Evolutionary conservation across 2,888 invertebrate species (phyloP).

Genomic region (Gandaritis pyraliata): DNA sequence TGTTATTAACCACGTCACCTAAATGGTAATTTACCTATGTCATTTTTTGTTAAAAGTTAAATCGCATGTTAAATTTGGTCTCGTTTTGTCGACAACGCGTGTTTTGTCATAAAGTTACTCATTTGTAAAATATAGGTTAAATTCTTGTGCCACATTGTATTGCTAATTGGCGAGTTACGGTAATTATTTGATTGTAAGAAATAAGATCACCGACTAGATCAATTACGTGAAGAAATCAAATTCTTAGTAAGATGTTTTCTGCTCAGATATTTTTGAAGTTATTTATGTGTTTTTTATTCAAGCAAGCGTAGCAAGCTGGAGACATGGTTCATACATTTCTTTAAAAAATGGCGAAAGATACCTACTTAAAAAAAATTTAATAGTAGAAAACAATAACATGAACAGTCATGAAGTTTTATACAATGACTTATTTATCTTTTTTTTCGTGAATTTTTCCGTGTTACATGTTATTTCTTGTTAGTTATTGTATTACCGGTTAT

Average conservation of each 20-base stretch:
- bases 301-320: background rate
- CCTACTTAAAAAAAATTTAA: too few species aligned
- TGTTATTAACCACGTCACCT: conserved; percentile 8
- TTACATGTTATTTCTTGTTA: too few species aligned
- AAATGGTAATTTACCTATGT: conserved; percentile 19
- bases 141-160: conserved; percentile 33
- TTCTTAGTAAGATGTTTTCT: conserved; percentile 18
- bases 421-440: too few species aligned
- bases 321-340: too few species aligned
- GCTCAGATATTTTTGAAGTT: conserved; percentile 3
- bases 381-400: too few species aligned
- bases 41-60: conserved; percentile 26
- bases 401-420: too few species aligned
- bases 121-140: conserved; percentile 42
- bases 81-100: conserved; percentile 20
- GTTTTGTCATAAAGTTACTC: conserved; percentile 39
- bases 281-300: background rate
- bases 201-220: conserved; percentile 13
- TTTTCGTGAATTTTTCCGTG: too few species aligned
- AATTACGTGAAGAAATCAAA: conserved; percentile 14
- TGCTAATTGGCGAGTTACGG: conserved; percentile 14
- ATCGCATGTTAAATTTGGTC: conserved; percentile 29
- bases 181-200: conserved; percentile 16
- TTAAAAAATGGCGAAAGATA: too few species aligned
- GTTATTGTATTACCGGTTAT: too few species aligned